Base-by-base conservation (phyloP, 53 echinoderm and acorn worm species). In the Crossaster papposus region DNA sequence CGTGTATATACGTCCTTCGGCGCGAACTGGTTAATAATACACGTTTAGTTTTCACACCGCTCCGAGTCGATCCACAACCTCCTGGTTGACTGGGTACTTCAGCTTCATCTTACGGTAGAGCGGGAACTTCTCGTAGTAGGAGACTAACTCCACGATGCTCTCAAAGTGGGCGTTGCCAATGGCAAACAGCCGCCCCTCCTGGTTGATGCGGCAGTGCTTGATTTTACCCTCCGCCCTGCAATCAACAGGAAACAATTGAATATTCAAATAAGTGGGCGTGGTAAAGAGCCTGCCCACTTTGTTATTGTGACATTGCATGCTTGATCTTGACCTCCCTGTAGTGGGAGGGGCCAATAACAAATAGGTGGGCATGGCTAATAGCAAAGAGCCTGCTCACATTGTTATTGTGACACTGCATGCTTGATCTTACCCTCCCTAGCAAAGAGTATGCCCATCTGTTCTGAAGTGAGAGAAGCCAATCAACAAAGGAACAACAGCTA, bases 131-230 rank as follows among this genome's bases (percentile, higher is more conserved):
- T 96, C 96, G 63, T 96, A 99, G 80, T 99, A 96, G 74, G 79
- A 78, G 79, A 95, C 93, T 37, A 99, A 90, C 80, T 99, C 96
- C 53, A 91, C 92, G 51, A 99, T 89, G 91, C 96, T 96, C 92
- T 99, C 99, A 93, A 99, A 99, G 90, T 99, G 93, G 20, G 96
- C 96, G 20, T 89, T 99, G 64, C 99, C 99, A 32, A 99, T 96
- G 35, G 95, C 91, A 86, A 99, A 99, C 30, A 99, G 89, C 22
- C 99, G 88, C 23, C 99, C 99, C 65, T 99, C 99, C 79, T 94
- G 96, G 70, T 99, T 99, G 91, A 99, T 99, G 3, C 99, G 96
- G 89, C 99, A 99, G 62, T 99, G 99, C 84, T 99, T 99, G 78
- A 99, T 99, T 77, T 99, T 99, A 17, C 99, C 99, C 38, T 99